Evolutionary conservation across 1,140 invertebrate species (phyloP), one percentile per base, ranked within the genome.

Genomic region (Cherax destructor): DNA sequence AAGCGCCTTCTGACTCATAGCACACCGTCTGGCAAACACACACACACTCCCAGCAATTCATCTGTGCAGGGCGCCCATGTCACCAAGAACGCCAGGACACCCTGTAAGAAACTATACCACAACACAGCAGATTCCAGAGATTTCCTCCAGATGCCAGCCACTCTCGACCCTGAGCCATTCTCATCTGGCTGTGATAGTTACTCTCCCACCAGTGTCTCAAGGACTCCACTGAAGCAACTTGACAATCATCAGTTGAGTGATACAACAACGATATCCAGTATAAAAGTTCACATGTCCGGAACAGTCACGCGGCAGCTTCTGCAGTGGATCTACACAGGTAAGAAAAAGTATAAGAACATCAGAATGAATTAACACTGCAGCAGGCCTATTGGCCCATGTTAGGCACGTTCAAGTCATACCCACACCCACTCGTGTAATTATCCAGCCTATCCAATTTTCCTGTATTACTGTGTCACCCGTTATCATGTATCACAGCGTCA

Each of bases 251-350:
- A 16, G 11, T 18, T 30, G n/a, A 76, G 49, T 50, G 49, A 9
- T 7, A 3, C 21, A 10, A n/a, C 50, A 3, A 30, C 10, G n/a
- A 69, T 16, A 41, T 24, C 1, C 4, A 77, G 50, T 52, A 49
- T 86, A 6, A 47, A 41, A 49, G 49, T 86, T 10, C 77, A 86
- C 50, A 86, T 86, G 84, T 86, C 84, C 18, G 72, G 72, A n/a
- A 56, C 84, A 1, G 84, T 86, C 41, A 56, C 84, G 47, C 30
- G 24, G 21, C 69, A 74, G 24, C 69, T 86, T 21, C 50, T 86
- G 84, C 72, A 86, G 10, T 86, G 84, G 84, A 86, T 86, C 10
- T 77, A 86, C 47, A 86, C 49, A 9, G 83, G 83, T 85, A 11
- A 85, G 83, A 3, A 72, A 30, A n/a, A 18, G 30, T 41, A 41